Base-by-base conservation (phyloP, 1,140 invertebrate genomes). In the Lordiphosa stackelbergi region DNA sequence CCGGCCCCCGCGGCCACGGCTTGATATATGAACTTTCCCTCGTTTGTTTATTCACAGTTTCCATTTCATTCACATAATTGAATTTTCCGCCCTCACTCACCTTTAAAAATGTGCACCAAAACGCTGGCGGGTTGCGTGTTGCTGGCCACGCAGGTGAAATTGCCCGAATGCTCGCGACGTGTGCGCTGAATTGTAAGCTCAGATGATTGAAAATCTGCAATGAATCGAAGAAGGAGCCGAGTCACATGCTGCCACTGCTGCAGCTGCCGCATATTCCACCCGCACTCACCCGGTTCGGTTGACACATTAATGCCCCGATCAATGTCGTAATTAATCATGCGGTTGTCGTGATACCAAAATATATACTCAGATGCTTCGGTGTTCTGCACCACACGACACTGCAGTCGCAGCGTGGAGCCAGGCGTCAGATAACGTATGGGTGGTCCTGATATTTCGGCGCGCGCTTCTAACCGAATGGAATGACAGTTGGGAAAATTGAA, bases 321-420 rank as follows among this genome's bases (percentile, higher is more conserved):
- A 51, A 92, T 89, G 88, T 96, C 95, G 87, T 95, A 96, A 88
- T 95, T 96, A 86, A 96, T 95, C 94, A 96, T 95, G 54, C 94
- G 90, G 72, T 93, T 93, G 85, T 95, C 94, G 88, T 96, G 95
- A 88, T 95, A 97, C 95, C 95, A 96, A 90, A 96, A 96, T 35
- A 96, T 91, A 83, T 93, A 96, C 8, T 93, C 92, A 1, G 94
- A 94, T 2, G 92, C 91, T 77, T 95, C 94, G 2, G 95, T 96
- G 43, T 94, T 95, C 64, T 95, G 92, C 69, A 93, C 91, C 6
- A 96, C 92, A 41, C 91, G 91, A 77, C 95, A 97, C 47, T 93
- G 92, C 28, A 97, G 89, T 51, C 93, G 91, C 61, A 97, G 88
- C 66, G 93, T 93, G 31, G 94, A 95, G 3, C 95, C 95, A 38